Base-by-base conservation (phyloP, 2,888 invertebrate genomes). In the Lepidocyrtinus sp. region DNA sequence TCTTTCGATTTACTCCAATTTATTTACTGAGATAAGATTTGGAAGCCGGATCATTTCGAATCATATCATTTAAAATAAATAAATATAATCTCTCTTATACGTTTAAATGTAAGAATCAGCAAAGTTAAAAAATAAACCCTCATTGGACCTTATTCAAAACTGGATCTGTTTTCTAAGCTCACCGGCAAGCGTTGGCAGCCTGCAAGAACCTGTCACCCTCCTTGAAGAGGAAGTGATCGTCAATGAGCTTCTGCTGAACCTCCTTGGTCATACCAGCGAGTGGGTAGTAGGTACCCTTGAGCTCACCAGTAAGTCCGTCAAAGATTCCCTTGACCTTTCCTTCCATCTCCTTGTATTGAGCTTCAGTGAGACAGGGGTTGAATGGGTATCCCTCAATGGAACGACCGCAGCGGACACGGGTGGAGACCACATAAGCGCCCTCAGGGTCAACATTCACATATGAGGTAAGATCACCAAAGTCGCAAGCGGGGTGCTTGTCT, bases 301-400 rank as follows among this genome's bases (percentile, higher is more conserved):
- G 93, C 89, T 98, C 97, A 75, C 94, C 95, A 88, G 94, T 93
- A 83, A 96, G 91, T 27, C 94, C 94, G 59, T 94, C 93, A 86
- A 96, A 92, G 84, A 95, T 96, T 88, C 91, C 88, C 87, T 95
- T 93, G n/a, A 96, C 81, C 89, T 97, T 97, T 76, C 93, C 92
- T 89, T 98, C 97, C 96, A 98, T 97, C 90, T 97, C 97, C 90
- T 96, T 95, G 93, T 98, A 98, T 91, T 98, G 97, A 88, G 94
- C 95, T 91, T 98, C 97, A 82, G 96, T 97, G 85, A 98, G 90
- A 91, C 97, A 97, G 86, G 98, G 98, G 92, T 98, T 98, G 94
- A 98, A 98, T 87, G 97, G 97, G 90, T 97, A 98, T 82, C 98
- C 98, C 88, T 89, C 85, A 80, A 88, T 63, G 72, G 72, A 72